Evolutionary conservation across 1,140 invertebrate species (phyloP), one percentile per base, ranked within the genome.

Genomic region (Dreissena polymorpha): DNA sequence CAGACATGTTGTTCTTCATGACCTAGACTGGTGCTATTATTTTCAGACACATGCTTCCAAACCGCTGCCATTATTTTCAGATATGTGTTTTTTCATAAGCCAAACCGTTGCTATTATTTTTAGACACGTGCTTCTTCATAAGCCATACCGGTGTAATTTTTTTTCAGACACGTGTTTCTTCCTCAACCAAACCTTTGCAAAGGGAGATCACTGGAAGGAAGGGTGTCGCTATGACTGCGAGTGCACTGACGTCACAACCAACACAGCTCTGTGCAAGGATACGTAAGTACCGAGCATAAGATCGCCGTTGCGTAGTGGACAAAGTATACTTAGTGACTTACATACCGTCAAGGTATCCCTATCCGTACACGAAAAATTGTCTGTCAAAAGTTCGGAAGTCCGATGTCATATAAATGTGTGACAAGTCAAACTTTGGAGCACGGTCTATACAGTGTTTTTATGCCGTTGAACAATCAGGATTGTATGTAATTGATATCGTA

Each of bases 141-240:
- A 39, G 8, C 39, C 8, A 39, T 5, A 39, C 39, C 39, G 39
- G 8, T 39, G 39, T 8, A 5, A 39, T 39, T 39, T 27, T 10
- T 83, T 71, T 81, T 39, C 49, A 83, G 81, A 60, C n/a, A 63
- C 25, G 16, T 83, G 81, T 63, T 76, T 50, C 57, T 83, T 76
- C 65, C n/a, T 63, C 14, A 83, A 83, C 67, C 64, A 83, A n/a
- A 63, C 81, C 18, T 83, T 70, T 64, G 25, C 8, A 13, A 51
- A 50, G 21, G 73, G 73, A 7, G 49, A 63, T 8, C 25, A 49
- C n/a, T 83, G 81, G 81, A 76, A 76, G 50, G 67, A 74, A 8
- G 50, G 64, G 2, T 83, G 81, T 39, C 27, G 57, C 50, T 76
- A 27, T 18, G 55, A 74, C 18, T 83, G 81, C 51, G 65, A 70